phyloP scores from a whole-genome alignment of 2,113 vertebrate genomes.

The Hippocampus barbouri region DNA sequence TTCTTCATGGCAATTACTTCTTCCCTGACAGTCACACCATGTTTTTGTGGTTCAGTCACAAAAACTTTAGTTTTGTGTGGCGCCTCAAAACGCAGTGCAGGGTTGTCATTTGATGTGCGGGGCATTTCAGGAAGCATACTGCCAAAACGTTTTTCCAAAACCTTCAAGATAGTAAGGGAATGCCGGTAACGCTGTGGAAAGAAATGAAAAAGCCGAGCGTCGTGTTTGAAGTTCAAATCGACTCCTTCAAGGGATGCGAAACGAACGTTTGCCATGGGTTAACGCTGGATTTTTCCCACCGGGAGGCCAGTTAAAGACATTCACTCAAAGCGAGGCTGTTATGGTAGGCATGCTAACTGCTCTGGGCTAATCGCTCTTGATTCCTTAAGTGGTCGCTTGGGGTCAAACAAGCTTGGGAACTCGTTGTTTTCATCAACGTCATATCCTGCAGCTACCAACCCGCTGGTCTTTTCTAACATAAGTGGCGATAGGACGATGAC shows the following conservation, averaged over 20 bases:
- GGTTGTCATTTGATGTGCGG: too few species aligned
- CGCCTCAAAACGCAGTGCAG: too few species aligned
- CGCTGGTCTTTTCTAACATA: slow-evolving; percentile 39
- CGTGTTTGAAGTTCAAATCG: not conserved
- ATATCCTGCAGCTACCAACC: slow-evolving; percentile 50
- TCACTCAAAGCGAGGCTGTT: slow-evolving; percentile 5
- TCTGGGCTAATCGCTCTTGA: slow-evolving; percentile 33
- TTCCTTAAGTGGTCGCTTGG: slow-evolving; percentile 33
- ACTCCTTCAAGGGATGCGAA: slow-evolving; percentile 13
- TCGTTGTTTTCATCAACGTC: slow-evolving; percentile 20
- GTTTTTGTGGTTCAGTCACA: too few species aligned
- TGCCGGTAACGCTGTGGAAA: not conserved
- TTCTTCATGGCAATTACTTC: too few species aligned
- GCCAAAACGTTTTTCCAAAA: too few species aligned
- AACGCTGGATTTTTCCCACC: too few species aligned
- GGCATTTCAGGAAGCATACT: too few species aligned
- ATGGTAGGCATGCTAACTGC: slow-evolving; percentile 16
- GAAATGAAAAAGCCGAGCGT: not conserved
- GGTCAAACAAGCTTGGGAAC: slow-evolving; percentile 32
- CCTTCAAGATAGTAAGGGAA: too few species aligned
- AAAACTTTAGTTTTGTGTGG: too few species aligned
- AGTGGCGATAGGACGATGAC: slow-evolving; percentile 3
- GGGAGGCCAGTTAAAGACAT: slow-evolving; percentile 10
- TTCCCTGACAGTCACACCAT: too few species aligned
- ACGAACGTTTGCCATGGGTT: slow-evolving; percentile 4